Evolutionary conservation across 2,888 invertebrate genomes (phyloP).

Genomic region (Diplazon laetatorius): DNA sequence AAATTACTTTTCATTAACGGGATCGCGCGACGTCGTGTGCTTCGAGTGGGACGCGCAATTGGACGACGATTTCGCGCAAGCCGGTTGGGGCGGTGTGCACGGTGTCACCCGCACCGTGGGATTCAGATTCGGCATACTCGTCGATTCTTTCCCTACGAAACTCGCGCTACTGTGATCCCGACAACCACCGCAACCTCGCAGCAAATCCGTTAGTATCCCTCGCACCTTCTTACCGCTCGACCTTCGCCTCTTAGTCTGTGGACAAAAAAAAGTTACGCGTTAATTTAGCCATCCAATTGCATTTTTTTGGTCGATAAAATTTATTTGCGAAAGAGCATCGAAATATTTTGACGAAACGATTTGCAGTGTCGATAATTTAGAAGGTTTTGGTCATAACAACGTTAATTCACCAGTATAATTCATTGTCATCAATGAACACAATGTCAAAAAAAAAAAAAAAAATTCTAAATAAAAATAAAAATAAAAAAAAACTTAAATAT

Average conservation of each 20-base stretch:
- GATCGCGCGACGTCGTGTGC: conserved; percentile 35
- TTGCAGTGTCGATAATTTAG: no score
- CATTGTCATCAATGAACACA: no score
- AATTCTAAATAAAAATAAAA: no score
- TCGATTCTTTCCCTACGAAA: conserved; percentile 27
- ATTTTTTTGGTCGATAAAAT: no score
- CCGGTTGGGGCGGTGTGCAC: conserved; percentile 41
- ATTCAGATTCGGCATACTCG: conserved; percentile 41
- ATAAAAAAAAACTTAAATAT: no score
- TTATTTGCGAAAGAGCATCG: no score
- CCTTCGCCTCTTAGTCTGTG: conserved; percentile 74
- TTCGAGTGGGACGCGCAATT: conserved; percentile 33
- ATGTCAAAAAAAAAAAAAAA: no score
- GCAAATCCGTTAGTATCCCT: conserved; percentile 76
- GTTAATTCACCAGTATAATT: no score
- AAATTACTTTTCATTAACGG: conserved; percentile 54
- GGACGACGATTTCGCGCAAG: conserved; percentile 37
- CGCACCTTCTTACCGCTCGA: conserved; percentile 77
- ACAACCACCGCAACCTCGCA: conserved; percentile 78
- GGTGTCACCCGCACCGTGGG: conserved; percentile 63
- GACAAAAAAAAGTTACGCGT: neutral
- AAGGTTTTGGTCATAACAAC: no score
- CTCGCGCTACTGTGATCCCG: conserved; percentile 66
- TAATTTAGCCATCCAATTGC: neutral
- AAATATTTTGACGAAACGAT: no score